Base-by-base conservation (phyloP, 2,888 invertebrate species). In the Amphiduros pacificus region DNA sequence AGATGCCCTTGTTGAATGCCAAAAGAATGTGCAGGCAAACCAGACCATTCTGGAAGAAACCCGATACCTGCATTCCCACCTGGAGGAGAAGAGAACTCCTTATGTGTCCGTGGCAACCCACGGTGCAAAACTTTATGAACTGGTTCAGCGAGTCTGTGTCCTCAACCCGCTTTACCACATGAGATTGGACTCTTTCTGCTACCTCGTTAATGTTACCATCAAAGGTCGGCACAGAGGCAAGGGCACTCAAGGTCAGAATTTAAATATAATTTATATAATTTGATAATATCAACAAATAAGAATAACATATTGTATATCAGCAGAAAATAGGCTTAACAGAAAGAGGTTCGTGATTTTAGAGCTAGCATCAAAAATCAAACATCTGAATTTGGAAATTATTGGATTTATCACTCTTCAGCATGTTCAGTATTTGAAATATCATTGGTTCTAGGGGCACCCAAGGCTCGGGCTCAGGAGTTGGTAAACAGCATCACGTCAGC, bases 11-110 rank as follows among this genome's bases (percentile, higher is more conserved):
- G 65, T 75, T 28, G 71, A 67, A 20, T 78, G 79, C 63, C 77
- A 77, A 67, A 69, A 74, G 26, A 75, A 76, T 41, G 72, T 79
- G 5, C 71, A 74, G 55, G 70, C 70, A 29, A 77, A 77, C 67
- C 64, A 71, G 41, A 68, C 70, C 57, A 77, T 78, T n/a, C 70
- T 80, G 49, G 77, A 77, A 55, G 80, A 80, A 63, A 77, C 77
- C 1, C 69, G 73, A 2, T 60, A 63, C 56, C 55, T 60, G n/a
- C 54, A 55, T 26, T 54, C 72, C 70, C 76, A 77, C 52, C 70
- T 79, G 6, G 77, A 78, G 63, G 75, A 73, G 62, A 80, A 79
- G 66, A 73, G 77, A 63, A 70, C 74, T 4, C 75, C 74, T 53
- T 79, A 79, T 64, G 63, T 75, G 22, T 73, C 76, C 5, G 76